Evolutionary conservation across 2,888 invertebrate species (phyloP).

Genomic region (Galerucella nymphaeae): DNA sequence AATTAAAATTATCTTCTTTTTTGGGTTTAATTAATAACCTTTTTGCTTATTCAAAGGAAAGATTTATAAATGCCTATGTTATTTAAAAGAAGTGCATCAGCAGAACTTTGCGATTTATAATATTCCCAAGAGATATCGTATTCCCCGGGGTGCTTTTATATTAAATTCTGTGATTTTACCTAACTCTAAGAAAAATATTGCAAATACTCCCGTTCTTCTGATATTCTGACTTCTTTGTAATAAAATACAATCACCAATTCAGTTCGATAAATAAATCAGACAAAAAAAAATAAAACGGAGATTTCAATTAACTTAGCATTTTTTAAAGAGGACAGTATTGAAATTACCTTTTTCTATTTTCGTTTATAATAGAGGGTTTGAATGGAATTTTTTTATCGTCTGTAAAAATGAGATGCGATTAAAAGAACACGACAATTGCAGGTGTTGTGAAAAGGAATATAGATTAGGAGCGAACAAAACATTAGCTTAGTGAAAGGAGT

Average conservation of each 20-base stretch:
- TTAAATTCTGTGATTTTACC: constrained; percentile 1
- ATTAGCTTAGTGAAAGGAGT: neutral
- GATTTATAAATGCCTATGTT: neutral
- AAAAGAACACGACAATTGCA: neutral
- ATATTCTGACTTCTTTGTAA: constrained; percentile 4
- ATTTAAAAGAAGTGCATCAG: constrained; percentile 2
- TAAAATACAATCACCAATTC: neutral
- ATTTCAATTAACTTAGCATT: neutral
- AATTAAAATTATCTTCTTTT: neutral
- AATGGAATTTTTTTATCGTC: neutral
- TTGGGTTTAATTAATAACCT: neutral
- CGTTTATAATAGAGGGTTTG: neutral
- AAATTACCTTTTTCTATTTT: neutral
- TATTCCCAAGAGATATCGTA: neutral
- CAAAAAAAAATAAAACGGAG: neutral
- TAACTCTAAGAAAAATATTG: neutral
- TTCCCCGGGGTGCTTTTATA: neutral
- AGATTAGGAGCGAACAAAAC: neutral
- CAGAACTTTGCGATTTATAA: neutral
- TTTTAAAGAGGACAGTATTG: neutral
- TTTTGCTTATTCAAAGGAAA: neutral
- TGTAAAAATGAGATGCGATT: neutral
- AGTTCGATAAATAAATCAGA: neutral
- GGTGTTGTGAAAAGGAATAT: neutral
- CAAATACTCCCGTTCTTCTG: neutral